phyloP scores from a whole-genome alignment of 2,888 invertebrate genomes.

The Ophion costatus region DNA sequence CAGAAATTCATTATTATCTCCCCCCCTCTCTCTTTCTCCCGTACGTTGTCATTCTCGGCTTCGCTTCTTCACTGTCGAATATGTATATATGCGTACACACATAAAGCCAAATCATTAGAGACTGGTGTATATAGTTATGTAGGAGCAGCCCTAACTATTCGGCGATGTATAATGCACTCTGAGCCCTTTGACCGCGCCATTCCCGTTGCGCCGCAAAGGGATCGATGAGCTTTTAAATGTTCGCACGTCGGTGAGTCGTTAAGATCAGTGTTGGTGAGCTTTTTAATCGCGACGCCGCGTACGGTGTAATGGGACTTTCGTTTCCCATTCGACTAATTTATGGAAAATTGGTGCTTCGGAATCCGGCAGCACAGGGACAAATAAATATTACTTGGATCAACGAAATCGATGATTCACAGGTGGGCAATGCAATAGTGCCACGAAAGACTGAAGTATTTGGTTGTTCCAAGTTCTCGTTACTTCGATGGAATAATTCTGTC shows the following conservation, averaged over 20 bases:
- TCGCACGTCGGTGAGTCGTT: not conserved
- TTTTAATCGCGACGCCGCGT: not conserved
- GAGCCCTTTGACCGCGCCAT: slow-evolving; percentile 15
- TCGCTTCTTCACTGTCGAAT: not conserved
- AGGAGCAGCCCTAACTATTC: slow-evolving; percentile 15
- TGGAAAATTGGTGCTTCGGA: too few relatives aligned
- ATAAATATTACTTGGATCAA: too few relatives aligned
- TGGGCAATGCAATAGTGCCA: too few relatives aligned
- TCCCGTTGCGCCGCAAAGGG: not conserved
- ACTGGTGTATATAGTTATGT: not conserved
- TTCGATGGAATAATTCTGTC: too few relatives aligned
- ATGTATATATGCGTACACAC: slow-evolving; percentile 1
- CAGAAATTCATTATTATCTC: slow-evolving; percentile 59
- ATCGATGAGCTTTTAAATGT: not conserved
- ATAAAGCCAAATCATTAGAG: slow-evolving; percentile 3
- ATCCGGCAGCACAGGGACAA: too few relatives aligned
- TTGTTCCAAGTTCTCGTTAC: too few relatives aligned
- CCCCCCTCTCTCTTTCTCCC: slow-evolving; percentile 24
- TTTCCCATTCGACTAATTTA: too few relatives aligned
- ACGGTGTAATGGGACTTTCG: not conserved
- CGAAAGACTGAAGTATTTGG: too few relatives aligned
- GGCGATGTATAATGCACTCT: slow-evolving; percentile 32
- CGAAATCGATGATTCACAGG: too few relatives aligned
- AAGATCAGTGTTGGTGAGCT: not conserved
- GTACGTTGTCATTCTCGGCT: not conserved